phyloP scores from a whole-genome alignment of 2,113 vertebrate species.

The Erinaceus europaeus region DNA sequence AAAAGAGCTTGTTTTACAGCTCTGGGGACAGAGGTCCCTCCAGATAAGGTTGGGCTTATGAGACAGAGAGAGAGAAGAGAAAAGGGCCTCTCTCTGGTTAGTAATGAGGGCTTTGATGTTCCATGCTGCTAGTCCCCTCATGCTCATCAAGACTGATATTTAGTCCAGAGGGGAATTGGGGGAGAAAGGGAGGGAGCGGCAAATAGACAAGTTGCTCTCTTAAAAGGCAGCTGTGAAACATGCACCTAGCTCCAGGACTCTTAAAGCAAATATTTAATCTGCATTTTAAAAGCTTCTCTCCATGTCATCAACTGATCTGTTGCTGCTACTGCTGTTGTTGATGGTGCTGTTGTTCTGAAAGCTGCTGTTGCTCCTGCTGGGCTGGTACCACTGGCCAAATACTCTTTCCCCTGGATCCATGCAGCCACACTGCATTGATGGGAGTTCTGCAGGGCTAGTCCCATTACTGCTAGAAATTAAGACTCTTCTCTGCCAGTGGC shows the following conservation, averaged over 20 bases:
- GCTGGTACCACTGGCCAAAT: not conserved
- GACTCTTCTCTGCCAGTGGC: not conserved
- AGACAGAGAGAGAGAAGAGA: constrained; percentile 64
- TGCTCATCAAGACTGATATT: constrained; percentile 74
- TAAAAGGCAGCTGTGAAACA: constrained; percentile 70
- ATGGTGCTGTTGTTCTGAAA: not conserved
- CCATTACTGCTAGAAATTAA: not conserved
- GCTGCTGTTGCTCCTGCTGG: not conserved
- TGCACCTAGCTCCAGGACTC: constrained; percentile 36
- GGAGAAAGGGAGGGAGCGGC: constrained; percentile 40
- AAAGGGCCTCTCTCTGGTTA: constrained; percentile 76
- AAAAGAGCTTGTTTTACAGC: constrained; percentile 82
- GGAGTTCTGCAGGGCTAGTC: not conserved
- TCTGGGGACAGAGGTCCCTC: constrained; percentile 80
- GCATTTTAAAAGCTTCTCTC: constrained; percentile 9
- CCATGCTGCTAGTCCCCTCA: constrained; percentile 65
- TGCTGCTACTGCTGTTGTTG: too few species aligned
- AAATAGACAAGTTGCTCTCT: constrained; percentile 72
- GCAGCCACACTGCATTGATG: fast-evolving
- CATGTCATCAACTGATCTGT: not conserved
- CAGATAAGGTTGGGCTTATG: constrained; percentile 78
- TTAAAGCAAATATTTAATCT: not conserved
- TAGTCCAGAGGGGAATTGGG: constrained; percentile 59
- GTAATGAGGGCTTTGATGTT: constrained; percentile 79
- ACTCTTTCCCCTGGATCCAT: not conserved